Conservation (phyloP, 2,888 invertebrate species). For the Lithophane socia region DNA sequence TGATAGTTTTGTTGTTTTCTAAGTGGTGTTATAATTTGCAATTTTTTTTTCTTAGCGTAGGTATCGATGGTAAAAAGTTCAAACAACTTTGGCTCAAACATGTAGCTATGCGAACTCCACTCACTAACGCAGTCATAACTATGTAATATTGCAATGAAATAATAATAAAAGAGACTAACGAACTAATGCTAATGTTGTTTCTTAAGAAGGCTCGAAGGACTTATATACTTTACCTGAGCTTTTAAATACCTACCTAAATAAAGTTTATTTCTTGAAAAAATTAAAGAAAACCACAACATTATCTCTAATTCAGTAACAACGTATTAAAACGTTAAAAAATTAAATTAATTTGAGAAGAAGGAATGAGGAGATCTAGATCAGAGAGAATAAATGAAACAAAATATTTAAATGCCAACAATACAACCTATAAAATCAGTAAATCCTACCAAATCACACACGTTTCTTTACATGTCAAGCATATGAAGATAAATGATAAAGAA, state of each 20-base stretch:
- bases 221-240: neutral
- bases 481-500: conserved; percentile 33
- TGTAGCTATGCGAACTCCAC: too few relatives aligned
- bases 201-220: neutral
- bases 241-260: neutral
- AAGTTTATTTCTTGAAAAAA: neutral
- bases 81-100: too few relatives aligned
- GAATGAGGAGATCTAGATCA: neutral
- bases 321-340: neutral
- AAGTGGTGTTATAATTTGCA: conserved; percentile 2
- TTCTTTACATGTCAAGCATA: conserved; percentile 10
- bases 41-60: too few relatives aligned
- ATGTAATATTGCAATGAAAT: too few relatives aligned
- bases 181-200: neutral
- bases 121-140: too few relatives aligned
- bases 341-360: neutral
- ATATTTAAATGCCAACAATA: neutral
- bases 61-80: too few relatives aligned
- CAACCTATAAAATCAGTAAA: neutral
- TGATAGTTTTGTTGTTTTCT: conserved; percentile 40
- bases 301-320: neutral
- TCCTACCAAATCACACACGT: conserved; percentile 3
- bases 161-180: neutral
- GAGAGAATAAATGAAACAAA: neutral
- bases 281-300: neutral